Base-by-base conservation (phyloP, 2,888 invertebrate species). In the Poecilus cupreus region DNA sequence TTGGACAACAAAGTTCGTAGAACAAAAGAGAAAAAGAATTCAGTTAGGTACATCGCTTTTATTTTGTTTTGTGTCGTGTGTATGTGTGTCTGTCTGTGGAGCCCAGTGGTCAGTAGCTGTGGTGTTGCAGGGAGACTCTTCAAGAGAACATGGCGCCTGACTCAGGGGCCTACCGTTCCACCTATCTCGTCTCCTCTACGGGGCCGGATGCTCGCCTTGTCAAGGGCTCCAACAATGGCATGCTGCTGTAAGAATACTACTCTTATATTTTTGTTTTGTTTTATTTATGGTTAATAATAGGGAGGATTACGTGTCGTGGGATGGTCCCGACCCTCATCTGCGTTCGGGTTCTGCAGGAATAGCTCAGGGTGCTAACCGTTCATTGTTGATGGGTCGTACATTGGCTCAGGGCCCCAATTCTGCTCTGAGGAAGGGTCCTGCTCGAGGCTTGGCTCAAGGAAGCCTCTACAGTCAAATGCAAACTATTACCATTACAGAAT, bases 221-320 rank as follows among this genome's bases (percentile, higher is more conserved):
- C n/a, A 94, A 93, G 86, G 97, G 97, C 76, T 93, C 96, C 0
- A 93, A 95, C 87, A 95, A 96, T 86, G 92, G 92, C 85, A 88
- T 96, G 24, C 90, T 96, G 32, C 88, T 96, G 96, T 97, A 91
- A 91, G 94, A 13, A 46, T 24, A 32, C 0, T 22, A 13, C 24
- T 26, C 13, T 6, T 37, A 68, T 68, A 1, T 60, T 24, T 22
- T 24, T 60, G 10, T 13, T 76, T 54, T 5, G 24, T 13, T 54
- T 54, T 37, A n/a, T 64, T 46, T n/a, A n/a, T n/a, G n/a, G n/a
- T n/a, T n/a, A n/a, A n/a, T n/a, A n/a, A n/a, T n/a, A 96, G 96
- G 82, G 93, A 93, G 83, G 96, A 96, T 86, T 96, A 96, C 87
- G 92, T 96, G 70, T 93, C 95, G 3, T 96, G 96, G 96, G 94